Evolutionary conservation across 2,888 invertebrate genomes (phyloP).

Genomic region (Cryptocephalus moraei): DNA sequence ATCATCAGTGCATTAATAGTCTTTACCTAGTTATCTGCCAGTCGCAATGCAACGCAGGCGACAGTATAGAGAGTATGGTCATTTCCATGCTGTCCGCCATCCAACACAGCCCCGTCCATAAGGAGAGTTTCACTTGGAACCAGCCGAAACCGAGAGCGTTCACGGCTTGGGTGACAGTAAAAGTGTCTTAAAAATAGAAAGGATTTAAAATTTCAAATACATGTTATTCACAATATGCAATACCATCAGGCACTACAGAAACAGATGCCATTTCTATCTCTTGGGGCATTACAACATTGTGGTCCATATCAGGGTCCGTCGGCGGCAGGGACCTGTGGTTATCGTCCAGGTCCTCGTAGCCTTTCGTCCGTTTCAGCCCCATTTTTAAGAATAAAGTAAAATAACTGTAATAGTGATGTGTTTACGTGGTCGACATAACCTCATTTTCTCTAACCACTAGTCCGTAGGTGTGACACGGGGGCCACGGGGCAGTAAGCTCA

Average conservation of each 20-base stretch:
- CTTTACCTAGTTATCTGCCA: conserved; percentile 73
- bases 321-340: conserved; percentile 27
- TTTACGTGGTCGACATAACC: no score
- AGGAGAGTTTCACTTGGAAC: conserved; percentile 79
- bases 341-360: conserved; percentile 54
- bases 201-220: background rate
- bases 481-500: no score
- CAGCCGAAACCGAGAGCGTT: conserved; percentile 81
- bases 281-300: conserved; percentile 42
- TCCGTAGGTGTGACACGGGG: no score
- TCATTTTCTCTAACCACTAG: no score
- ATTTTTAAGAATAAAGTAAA: conserved; percentile 14
- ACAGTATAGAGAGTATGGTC: conserved; percentile 89
- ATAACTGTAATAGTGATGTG: no score
- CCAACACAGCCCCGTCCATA: conserved; percentile 82
- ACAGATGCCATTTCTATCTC: conserved; percentile 72
- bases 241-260: conserved; percentile 72
- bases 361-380: conserved; percentile 46
- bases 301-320: conserved; percentile 37
- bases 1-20: background rate
- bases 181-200: conserved; percentile 56
- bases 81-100: conserved; percentile 99
- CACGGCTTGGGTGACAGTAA: conserved; percentile 78
- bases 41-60: conserved; percentile 88
- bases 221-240: conserved; percentile 7